phyloP scores from a whole-genome alignment of 2,888 invertebrate genomes.

The Patella ulyssiponensis region DNA sequence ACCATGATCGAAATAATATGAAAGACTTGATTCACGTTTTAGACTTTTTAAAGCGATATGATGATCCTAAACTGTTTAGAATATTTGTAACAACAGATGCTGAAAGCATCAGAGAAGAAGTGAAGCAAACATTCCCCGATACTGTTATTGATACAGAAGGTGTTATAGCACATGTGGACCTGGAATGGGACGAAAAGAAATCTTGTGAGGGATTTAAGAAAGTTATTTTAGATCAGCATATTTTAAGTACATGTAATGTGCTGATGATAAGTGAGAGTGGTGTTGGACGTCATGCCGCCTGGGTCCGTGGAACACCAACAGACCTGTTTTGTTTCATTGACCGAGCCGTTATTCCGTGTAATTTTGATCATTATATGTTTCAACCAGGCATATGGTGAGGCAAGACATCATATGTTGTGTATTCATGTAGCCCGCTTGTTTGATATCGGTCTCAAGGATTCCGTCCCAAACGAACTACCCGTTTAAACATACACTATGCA shows the following conservation, averaged over 20 bases:
- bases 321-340: conserved; percentile 24
- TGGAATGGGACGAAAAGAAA: conserved; percentile 14
- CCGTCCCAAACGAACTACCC: no score
- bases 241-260: conserved; percentile 30
- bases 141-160: conserved; percentile 37
- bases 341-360: no score
- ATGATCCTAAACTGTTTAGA: conserved; percentile 33
- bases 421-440: no score
- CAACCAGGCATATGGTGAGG: no score
- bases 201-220: conserved; percentile 33
- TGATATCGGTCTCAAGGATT: no score
- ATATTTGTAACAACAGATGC: conserved; percentile 48
- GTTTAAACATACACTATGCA: no score
- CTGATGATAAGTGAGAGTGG: conserved; percentile 37
- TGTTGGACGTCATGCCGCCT: conserved; percentile 34
- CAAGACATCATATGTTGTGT: no score
- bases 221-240: conserved; percentile 34
- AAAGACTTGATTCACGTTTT: conserved; percentile 36
- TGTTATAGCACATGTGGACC: conserved; percentile 43
- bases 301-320: conserved; percentile 16
- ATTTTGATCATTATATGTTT: no score
- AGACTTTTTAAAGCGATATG: conserved; percentile 37
- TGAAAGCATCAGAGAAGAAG: conserved; percentile 36
- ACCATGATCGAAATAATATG: conserved; percentile 35
- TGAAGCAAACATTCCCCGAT: conserved; percentile 31